Evolutionary conservation across 2,113 vertebrate species (phyloP), one percentile per base, ranked within the genome.

Genomic region (Silurus glanis): DNA sequence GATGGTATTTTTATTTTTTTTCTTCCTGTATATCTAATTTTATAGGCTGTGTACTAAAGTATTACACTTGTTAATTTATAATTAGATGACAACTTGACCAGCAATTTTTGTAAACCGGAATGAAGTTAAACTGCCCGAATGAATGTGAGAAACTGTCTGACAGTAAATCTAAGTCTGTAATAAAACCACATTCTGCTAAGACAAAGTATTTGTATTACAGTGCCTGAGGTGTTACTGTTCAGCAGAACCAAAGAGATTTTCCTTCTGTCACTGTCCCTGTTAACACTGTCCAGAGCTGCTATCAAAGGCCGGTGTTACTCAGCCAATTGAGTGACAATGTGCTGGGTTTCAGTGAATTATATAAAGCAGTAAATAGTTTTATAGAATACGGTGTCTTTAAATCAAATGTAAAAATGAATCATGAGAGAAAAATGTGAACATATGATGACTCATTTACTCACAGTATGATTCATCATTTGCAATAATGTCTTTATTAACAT

Each of bases 161-260:
- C 37, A n/a, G n/a, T 58, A 76, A 79, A 55, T 67, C 25, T 28
- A 80, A 49, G 28, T 28, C 62, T 86, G 14, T 37, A 71, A 67
- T 28, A 85, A 80, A 64, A 80, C 19, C n/a, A n/a, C 19, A 59
- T 80, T 53, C 12, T 28, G 53, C 64, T 47, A 19, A 67, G 21
- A 28, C 53, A 58, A 74, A 69, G n/a, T 71, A n/a, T 58, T 71
- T 71, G 25, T 53, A 66, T 81, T 69, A 58, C 17, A 76, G 25
- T 80, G 51, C 74, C 79, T 55, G 76, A 64, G 64, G 74, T 83
- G 61, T 86, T 78, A 19, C 83, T 88, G 16, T 79, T 79, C 61
- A 88, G 78, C 66, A 59, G 76, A 78, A 79, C 80, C 62, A 85
- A 72, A 74, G 64, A 83, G 13, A 49, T 25, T 55, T 62, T 45